phyloP scores from a whole-genome alignment of 2,888 invertebrate species.

The Polyommatus iphigenia region DNA sequence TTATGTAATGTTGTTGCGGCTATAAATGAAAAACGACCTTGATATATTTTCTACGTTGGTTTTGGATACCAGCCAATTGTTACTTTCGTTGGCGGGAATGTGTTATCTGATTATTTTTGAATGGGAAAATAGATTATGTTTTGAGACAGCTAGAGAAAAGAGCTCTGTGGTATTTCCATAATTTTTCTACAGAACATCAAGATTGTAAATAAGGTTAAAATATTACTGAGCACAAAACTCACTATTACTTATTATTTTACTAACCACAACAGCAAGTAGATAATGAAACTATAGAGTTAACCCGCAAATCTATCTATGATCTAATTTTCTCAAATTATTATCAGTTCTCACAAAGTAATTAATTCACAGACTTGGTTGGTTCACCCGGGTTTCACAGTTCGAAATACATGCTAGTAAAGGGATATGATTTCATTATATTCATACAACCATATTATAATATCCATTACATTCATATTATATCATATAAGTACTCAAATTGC shows the following conservation, averaged over 20 bases:
- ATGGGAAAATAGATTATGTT: conserved; percentile 25
- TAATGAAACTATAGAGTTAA: background rate
- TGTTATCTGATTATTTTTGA: conserved; percentile 25
- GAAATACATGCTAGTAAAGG: conserved; percentile 66
- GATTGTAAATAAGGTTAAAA: background rate
- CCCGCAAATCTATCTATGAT: background rate
- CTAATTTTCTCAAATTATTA: background rate
- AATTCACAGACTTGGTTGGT: background rate
- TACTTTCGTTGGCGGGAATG: conserved; percentile 37
- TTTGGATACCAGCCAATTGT: conserved; percentile 42
- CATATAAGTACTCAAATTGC: conserved; percentile 14
- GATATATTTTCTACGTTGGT: conserved; percentile 39
- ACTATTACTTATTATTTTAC: background rate
- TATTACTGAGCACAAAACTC: background rate
- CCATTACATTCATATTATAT: conserved; percentile 66
- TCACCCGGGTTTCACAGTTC: background rate
- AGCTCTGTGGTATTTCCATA: background rate
- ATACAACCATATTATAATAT: conserved; percentile 30
- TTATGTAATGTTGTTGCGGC: conserved; percentile 37
- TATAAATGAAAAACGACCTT: conserved; percentile 43
- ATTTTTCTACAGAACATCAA: background rate
- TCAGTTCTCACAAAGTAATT: background rate
- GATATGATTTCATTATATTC: conserved; percentile 59
- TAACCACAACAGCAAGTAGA: background rate
- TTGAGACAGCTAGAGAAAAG: background rate